These are phyloP conservation scores for Trichonephila clavipes DNA, from an alignment of 1,140 invertebrate genomes.

Conservation along the genomic window DNA sequence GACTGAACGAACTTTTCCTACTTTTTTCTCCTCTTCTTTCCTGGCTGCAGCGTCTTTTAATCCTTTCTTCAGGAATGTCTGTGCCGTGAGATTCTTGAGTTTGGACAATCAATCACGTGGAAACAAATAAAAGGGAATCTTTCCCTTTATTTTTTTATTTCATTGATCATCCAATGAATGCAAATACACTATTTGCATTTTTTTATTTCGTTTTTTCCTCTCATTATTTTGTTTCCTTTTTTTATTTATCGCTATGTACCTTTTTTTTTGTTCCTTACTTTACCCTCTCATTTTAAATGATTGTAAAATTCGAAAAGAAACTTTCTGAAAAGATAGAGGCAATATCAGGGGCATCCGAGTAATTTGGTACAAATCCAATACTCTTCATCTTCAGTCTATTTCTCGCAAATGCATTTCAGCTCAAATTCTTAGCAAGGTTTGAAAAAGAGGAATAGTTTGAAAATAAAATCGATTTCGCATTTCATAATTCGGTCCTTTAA, in stretches of 20 bases:
- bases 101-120: slow-evolving; percentile 57
- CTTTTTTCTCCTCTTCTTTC: slow-evolving; percentile 5
- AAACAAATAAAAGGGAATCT: slow-evolving; percentile 55
- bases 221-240: slow-evolving; percentile 34
- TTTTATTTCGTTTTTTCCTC: slow-evolving; percentile 2
- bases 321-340: slow-evolving; percentile 44
- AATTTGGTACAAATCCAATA: slow-evolving; percentile 63
- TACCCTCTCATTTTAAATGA: slow-evolving; percentile 48
- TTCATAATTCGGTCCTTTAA: slow-evolving; percentile 39
- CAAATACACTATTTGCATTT: slow-evolving; percentile 52
- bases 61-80: slow-evolving; percentile 46
- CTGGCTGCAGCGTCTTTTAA: slow-evolving; percentile 26
- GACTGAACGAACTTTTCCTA: neutral
- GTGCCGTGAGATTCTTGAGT: slow-evolving; percentile 26
- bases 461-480: slow-evolving; percentile 47
- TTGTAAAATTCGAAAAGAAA: slow-evolving; percentile 46
- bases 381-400: slow-evolving; percentile 29
- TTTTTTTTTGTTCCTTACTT: neutral
- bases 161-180: slow-evolving; percentile 63
- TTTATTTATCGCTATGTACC: slow-evolving; percentile 8
- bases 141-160: slow-evolving; percentile 10
- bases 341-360: slow-evolving; percentile 49
- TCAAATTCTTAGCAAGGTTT: neutral
- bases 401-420: neutral
- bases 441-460: neutral